phyloP scores from a whole-genome alignment of 2,113 vertebrate genomes.

The Porphyrio hochstetteri region DNA sequence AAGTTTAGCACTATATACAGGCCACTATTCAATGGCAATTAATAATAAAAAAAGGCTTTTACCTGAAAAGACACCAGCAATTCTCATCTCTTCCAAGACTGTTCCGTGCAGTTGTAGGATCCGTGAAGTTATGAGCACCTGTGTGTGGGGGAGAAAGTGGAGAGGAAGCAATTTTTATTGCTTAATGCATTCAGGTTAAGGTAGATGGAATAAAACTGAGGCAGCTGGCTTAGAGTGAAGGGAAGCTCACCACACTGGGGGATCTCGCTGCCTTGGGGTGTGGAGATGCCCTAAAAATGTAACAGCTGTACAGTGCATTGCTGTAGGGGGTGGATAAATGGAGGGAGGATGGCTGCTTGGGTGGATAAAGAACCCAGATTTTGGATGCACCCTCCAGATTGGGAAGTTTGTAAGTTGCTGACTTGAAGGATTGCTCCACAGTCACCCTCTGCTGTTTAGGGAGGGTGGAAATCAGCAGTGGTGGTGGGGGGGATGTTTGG shows the following conservation, averaged over 20 bases:
- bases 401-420: background rate
- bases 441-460: background rate
- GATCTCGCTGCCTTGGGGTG: rapidly evolving
- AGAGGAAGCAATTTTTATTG: background rate
- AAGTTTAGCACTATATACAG: background rate
- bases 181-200: background rate
- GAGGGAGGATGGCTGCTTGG: background rate
- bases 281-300: rapidly evolving
- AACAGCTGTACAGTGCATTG: rapidly evolving
- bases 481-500: background rate
- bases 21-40: background rate
- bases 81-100: background rate
- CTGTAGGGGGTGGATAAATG: rapidly evolving
- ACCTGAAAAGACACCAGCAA: background rate
- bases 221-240: background rate
- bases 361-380: rapidly evolving
- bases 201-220: background rate
- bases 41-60: background rate
- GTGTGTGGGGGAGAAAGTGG: background rate
- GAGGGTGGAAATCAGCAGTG: background rate
- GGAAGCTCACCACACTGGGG: background rate
- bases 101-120: rapidly evolving
- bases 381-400: background rate
- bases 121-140: background rate
- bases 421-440: rapidly evolving